phyloP scores from a whole-genome alignment of 2,888 invertebrate species.

The Zhengitettix transpicula region DNA sequence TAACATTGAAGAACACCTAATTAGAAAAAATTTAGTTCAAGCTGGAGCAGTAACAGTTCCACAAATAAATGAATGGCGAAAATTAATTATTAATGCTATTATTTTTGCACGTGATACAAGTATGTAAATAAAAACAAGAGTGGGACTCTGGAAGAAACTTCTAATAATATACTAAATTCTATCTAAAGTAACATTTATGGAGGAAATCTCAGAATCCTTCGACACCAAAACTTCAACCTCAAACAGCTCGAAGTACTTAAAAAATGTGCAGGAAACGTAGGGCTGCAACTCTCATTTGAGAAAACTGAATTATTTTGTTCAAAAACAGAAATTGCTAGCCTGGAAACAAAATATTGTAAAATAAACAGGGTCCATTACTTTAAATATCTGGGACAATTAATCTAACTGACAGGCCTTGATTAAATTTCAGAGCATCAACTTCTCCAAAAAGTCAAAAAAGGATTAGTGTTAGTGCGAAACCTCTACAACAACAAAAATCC shows the following conservation, averaged over 20 bases:
- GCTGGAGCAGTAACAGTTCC: too few relatives aligned
- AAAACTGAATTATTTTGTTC: not conserved
- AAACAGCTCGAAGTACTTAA: not conserved
- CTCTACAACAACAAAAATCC: not conserved
- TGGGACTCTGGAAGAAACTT: too few relatives aligned
- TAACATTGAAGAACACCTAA: too few relatives aligned
- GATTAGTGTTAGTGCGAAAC: not conserved
- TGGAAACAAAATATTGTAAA: conserved; percentile 1
- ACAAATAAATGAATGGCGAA: too few relatives aligned
- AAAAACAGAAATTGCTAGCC: not conserved
- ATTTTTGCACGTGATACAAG: too few relatives aligned
- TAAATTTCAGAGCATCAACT: not conserved
- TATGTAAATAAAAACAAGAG: too few relatives aligned
- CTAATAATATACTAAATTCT: too few relatives aligned
- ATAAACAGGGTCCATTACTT: not conserved
- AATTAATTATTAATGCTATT: too few relatives aligned
- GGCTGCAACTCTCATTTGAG: too few relatives aligned
- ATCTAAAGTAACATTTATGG: conserved; percentile 1
- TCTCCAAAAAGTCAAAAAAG: not conserved
- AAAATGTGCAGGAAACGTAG: too few relatives aligned
- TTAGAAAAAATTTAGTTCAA: too few relatives aligned
- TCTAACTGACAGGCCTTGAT: not conserved
- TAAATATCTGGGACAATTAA: not conserved
- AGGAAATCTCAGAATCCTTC: not conserved
- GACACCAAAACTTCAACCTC: not conserved